Evolutionary conservation across 2,888 invertebrate species (phyloP).

Genomic region (Byasa hedistus): DNA sequence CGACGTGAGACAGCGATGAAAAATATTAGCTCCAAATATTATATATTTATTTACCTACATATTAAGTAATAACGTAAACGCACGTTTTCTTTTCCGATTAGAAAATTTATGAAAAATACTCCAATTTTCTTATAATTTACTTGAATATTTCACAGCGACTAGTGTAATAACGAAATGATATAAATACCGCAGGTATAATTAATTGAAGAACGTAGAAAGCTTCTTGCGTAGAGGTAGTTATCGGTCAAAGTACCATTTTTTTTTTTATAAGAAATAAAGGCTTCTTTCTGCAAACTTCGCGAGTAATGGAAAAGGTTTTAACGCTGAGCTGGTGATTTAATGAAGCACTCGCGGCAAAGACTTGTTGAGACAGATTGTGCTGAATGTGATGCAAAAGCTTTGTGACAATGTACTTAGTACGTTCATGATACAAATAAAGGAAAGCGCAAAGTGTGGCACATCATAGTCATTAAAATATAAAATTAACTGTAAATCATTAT

Average conservation of each 20-base stretch:
- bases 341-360: slow-evolving; percentile 22
- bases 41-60: neutral
- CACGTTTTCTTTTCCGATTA: too few relatives aligned
- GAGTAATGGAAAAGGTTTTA: slow-evolving; percentile 21
- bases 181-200: too few relatives aligned
- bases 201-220: too few relatives aligned
- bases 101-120: too few relatives aligned
- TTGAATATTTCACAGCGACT: too few relatives aligned
- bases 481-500: neutral
- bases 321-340: slow-evolving; percentile 20
- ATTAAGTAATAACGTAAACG: neutral
- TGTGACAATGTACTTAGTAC: slow-evolving; percentile 3
- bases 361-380: slow-evolving; percentile 15
- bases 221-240: neutral
- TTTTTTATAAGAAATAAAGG: neutral
- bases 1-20: neutral
- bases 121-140: too few relatives aligned
- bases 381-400: slow-evolving; percentile 15
- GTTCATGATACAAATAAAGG: slow-evolving; percentile 2
- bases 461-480: neutral
- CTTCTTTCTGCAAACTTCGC: neutral
- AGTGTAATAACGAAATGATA: too few relatives aligned
- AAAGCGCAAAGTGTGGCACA: neutral
- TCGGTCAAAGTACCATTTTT: neutral
- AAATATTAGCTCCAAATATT: neutral